Evolutionary conservation across 2,113 vertebrate genomes (phyloP).

Genomic region (Rhinopomastus cyanomelas): DNA sequence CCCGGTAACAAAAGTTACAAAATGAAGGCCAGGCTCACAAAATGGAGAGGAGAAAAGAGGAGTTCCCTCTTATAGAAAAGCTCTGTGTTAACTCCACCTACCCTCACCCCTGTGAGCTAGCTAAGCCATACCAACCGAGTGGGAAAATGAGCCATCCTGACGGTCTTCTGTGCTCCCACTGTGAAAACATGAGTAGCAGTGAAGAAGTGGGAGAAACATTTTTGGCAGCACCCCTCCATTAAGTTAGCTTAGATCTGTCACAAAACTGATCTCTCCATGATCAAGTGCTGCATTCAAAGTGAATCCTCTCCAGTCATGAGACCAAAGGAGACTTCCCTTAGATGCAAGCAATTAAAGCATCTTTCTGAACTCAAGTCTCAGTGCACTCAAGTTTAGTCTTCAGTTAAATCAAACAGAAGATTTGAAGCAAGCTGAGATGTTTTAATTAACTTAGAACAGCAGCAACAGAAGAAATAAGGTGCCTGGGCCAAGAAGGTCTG

Average conservation of each 20-base stretch:
- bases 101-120: neutral
- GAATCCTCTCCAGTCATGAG: neutral
- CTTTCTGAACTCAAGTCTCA: neutral
- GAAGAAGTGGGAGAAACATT: neutral
- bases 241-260: neutral
- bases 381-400: neutral
- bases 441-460: neutral
- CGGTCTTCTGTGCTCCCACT: neutral
- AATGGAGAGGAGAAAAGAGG: neutral
- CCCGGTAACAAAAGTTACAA: neutral
- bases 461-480: neutral
- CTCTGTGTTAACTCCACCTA: neutral
- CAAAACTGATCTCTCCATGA: neutral
- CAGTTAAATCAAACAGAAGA: neutral
- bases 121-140: neutral
- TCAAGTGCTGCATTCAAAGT: neutral
- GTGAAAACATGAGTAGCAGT: fast-evolving
- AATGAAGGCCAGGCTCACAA: neutral
- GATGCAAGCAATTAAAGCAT: neutral
- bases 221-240: neutral
- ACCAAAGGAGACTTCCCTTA: neutral
- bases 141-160: neutral
- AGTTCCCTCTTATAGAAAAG: neutral
- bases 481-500: neutral
- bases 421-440: neutral